Percentiles rank a stretch among this genome's conserved stretches.
Conservation (phyloP, 2,888 invertebrate genomes). For the Himalopsyche tibetana region DNA sequence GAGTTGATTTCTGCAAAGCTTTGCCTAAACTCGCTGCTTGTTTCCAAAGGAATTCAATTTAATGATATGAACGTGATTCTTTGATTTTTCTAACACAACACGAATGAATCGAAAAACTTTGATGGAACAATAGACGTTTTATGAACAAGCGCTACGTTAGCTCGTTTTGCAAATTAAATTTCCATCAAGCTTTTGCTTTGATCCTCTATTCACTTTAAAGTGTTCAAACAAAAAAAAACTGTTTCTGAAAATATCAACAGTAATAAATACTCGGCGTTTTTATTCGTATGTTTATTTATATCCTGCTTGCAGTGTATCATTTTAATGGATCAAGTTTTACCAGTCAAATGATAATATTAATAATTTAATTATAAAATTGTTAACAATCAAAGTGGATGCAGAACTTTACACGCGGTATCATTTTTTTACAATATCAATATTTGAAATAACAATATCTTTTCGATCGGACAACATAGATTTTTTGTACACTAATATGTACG, state of each 20-base stretch:
- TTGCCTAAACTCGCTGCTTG: conserved; percentile 49
- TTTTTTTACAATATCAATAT: too few species aligned
- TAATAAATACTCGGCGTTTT: not conserved
- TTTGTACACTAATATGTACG: too few species aligned
- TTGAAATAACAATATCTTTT: too few species aligned
- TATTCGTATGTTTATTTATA: not conserved
- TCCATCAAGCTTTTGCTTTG: conserved; percentile 37
- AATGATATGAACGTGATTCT: conserved; percentile 62
- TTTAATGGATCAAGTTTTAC: not conserved
- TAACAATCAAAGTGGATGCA: too few species aligned
- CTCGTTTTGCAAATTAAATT: conserved; percentile 61
- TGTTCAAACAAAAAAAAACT: conserved; percentile 43
- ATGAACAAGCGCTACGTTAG: conserved; percentile 47
- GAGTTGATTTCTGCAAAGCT: conserved; percentile 33
- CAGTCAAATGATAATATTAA: not conserved
- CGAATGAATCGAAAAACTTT: conserved; percentile 48
- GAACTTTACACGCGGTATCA: too few species aligned
- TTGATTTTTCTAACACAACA: conserved; percentile 59
- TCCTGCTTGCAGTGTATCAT: not conserved
- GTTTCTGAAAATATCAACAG: not conserved
- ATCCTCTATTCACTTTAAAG: conserved; percentile 20
- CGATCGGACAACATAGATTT: too few species aligned
- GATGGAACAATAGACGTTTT: conserved; percentile 57
- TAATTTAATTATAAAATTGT: conserved; percentile 13
- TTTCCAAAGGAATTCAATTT: conserved; percentile 59